phyloP scores from a whole-genome alignment of 2,113 vertebrate species.

The Camelus bactrianus region DNA sequence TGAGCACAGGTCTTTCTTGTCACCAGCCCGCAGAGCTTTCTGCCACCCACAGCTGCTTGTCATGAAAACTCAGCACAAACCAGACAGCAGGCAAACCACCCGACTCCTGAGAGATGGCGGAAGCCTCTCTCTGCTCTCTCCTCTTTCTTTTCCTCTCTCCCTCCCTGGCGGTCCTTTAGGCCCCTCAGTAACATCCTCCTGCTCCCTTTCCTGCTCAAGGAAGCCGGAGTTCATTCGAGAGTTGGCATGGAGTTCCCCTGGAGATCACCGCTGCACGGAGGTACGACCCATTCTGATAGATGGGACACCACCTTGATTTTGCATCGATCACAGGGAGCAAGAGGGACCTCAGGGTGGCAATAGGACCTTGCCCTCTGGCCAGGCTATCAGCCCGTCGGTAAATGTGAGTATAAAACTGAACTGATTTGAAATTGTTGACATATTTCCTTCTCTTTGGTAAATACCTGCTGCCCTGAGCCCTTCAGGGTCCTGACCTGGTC shows the following conservation, averaged over 20 bases:
- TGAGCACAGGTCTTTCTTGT: not conserved
- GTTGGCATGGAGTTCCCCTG: not conserved
- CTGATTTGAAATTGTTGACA: not conserved
- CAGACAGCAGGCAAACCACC: fast-evolving
- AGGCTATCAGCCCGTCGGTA: not conserved
- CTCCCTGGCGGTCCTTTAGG: not conserved
- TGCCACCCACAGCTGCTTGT: not conserved
- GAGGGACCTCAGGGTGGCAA: not conserved
- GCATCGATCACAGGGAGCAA: not conserved
- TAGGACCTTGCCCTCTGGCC: not conserved
- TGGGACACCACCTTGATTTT: not conserved
- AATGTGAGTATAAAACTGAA: not conserved
- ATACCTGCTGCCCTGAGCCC: not conserved
- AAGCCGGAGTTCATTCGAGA: not conserved
- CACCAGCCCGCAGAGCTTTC: not conserved
- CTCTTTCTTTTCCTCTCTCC: not conserved
- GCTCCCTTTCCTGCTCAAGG: too few species aligned
- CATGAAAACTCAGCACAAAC: not conserved
- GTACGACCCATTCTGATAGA: too few species aligned
- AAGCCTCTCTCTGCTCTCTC: not conserved
- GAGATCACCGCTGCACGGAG: not conserved
- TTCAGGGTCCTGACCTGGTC: too few species aligned
- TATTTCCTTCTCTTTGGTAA: not conserved
- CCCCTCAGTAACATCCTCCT: not conserved
- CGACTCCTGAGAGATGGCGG: not conserved